Conservation (phyloP, 2,888 invertebrate species). For the Netelia melanura region DNA sequence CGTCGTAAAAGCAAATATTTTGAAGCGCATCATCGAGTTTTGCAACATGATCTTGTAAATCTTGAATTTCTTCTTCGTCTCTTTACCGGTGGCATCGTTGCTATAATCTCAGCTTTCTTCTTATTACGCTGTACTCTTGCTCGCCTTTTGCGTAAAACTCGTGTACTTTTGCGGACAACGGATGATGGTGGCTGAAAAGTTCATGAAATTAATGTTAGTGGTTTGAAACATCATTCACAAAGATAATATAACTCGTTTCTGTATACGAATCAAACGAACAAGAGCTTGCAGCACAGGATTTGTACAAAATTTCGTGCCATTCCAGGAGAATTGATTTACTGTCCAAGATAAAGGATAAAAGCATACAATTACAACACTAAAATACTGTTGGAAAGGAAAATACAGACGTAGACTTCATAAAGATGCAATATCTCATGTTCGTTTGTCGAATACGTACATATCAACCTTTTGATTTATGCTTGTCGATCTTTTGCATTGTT, state of each 20-base stretch:
- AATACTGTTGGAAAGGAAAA: neutral
- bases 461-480: slow-evolving; percentile 56
- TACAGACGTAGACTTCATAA: neutral
- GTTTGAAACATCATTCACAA: neutral
- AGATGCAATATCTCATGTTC: slow-evolving; percentile 29
- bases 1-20: neutral
- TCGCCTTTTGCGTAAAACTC: slow-evolving; percentile 63
- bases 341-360: neutral
- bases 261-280: slow-evolving; percentile 44
- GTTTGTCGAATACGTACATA: slow-evolving; percentile 43
- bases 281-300: neutral
- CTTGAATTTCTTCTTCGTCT: slow-evolving; percentile 70
- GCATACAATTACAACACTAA: neutral
- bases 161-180: slow-evolving; percentile 31
- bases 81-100: slow-evolving; percentile 64
- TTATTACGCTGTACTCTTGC: slow-evolving; percentile 66
- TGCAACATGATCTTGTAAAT: slow-evolving; percentile 63
- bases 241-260: neutral
- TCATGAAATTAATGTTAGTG: neutral
- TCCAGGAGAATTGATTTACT: neutral
- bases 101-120: slow-evolving; percentile 68
- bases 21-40: slow-evolving; percentile 47
- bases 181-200: slow-evolving; percentile 30
- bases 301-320: slow-evolving; percentile 19
- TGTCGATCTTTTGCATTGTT: slow-evolving; percentile 28